Conservation (phyloP, 1,140 invertebrate species). For the Akabosia matsudoensis region DNA sequence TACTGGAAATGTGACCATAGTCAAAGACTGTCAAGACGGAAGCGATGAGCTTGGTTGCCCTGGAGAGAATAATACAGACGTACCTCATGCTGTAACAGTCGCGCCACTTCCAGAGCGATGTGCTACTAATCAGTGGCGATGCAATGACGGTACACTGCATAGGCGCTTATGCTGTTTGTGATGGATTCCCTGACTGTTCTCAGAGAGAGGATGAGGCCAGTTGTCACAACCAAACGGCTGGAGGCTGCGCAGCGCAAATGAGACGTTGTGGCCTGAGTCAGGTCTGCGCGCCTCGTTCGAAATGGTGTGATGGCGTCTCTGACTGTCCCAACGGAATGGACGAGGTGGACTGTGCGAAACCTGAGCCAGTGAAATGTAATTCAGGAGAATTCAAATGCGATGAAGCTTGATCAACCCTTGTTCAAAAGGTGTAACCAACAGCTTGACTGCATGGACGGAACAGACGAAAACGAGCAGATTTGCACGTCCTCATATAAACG, state of each 20-base stretch:
- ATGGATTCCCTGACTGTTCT: constrained; percentile 61
- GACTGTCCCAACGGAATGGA: constrained; percentile 80
- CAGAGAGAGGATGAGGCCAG: constrained; percentile 62
- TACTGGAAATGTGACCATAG: constrained; percentile 73
- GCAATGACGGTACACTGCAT: constrained; percentile 70
- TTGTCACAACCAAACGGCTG: constrained; percentile 49
- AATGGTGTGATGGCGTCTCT: constrained; percentile 64
- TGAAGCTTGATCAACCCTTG: constrained; percentile 59
- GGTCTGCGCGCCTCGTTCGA: constrained; percentile 63
- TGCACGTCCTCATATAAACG: constrained; percentile 47
- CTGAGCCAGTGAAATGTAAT: constrained; percentile 52
- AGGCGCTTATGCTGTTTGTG: constrained; percentile 70
- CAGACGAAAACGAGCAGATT: constrained; percentile 61
- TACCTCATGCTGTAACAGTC: constrained; percentile 45
- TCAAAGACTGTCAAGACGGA: constrained; percentile 45
- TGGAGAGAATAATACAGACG: constrained; percentile 50
- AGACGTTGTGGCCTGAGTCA: constrained; percentile 69
- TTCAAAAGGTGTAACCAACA: constrained; percentile 63
- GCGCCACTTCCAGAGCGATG: constrained; percentile 53
- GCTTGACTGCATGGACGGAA: constrained; percentile 66
- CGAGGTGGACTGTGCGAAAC: constrained; percentile 54
- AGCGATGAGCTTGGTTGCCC: constrained; percentile 55
- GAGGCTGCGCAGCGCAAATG: constrained; percentile 61
- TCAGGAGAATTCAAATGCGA: constrained; percentile 62
- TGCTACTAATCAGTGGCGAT: constrained; percentile 67